Evolutionary conservation across 1,140 invertebrate species (phyloP).

Genomic region (Microplitis demolitor): DNA sequence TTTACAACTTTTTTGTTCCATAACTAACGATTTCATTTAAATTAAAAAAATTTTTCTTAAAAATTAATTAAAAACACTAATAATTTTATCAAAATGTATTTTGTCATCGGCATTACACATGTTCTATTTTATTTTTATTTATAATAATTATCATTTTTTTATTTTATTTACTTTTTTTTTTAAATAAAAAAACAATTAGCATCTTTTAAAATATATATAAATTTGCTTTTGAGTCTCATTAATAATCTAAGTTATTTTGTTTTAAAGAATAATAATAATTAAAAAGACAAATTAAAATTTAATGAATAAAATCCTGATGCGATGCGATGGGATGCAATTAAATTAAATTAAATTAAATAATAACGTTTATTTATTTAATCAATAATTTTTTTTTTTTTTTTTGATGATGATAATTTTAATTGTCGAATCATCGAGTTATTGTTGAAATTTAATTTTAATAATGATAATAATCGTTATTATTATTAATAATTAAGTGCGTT

Average conservation of each 20-base stretch:
- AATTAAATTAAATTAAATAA: no score
- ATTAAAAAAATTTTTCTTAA: not conserved
- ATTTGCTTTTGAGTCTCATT: not conserved
- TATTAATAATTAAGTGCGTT: conserved; percentile 56
- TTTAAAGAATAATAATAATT: not conserved
- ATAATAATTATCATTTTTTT: not conserved
- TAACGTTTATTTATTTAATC: no score
- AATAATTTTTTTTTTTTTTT: no score
- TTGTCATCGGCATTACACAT: not conserved
- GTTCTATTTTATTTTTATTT: not conserved
- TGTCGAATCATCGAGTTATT: not conserved
- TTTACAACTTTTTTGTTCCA: no score
- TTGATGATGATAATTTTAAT: no score
- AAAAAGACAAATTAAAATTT: no score
- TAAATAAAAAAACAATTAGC: not conserved
- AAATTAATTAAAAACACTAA: not conserved
- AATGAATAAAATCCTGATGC: no score
- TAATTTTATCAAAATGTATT: not conserved
- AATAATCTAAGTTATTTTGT: conserved; percentile 6
- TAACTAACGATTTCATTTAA: no score
- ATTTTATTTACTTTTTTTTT: not conserved
- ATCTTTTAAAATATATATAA: conserved; percentile 5
- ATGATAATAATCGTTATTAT: conserved; percentile 46
- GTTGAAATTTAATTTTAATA: conserved; percentile 6
- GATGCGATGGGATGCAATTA: no score